phyloP scores from a whole-genome alignment of 2,888 invertebrate species.

The Eupithecia pulchellata region DNA sequence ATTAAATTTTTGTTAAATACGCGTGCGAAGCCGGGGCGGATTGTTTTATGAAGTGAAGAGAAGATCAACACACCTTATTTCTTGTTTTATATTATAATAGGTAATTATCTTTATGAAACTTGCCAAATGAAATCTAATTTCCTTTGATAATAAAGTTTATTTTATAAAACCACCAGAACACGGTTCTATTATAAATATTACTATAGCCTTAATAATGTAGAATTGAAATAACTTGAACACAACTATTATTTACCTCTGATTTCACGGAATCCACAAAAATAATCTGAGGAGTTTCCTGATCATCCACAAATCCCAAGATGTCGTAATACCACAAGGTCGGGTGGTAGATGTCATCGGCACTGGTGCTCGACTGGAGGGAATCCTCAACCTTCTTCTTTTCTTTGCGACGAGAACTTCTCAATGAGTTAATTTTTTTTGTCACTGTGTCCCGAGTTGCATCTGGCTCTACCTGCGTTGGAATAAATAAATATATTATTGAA shows the following conservation, averaged over 20 bases:
- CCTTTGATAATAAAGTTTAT: too few relatives aligned
- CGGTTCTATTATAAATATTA: too few relatives aligned
- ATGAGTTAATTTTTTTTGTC: background rate
- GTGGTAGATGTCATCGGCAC: background rate
- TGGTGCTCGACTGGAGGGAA: background rate
- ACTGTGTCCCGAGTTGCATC: background rate
- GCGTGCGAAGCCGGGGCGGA: too few relatives aligned
- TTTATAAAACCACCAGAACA: too few relatives aligned
- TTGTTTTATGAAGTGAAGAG: too few relatives aligned
- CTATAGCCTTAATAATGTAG: too few relatives aligned
- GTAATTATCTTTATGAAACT: too few relatives aligned
- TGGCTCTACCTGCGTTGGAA: background rate
- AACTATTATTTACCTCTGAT: background rate
- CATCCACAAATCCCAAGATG: background rate
- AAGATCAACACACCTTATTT: too few relatives aligned
- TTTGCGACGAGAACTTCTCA: slow-evolving; percentile 2
- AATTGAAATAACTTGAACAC: background rate
- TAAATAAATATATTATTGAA: background rate
- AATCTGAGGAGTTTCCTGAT: background rate
- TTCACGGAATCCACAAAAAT: background rate
- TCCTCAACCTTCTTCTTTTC: background rate
- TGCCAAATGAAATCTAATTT: too few relatives aligned
- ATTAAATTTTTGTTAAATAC: too few relatives aligned
- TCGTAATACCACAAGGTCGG: background rate
- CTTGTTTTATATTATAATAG: too few relatives aligned